These are phyloP conservation scores for Aurelia coerulea DNA, from an alignment of 30 jellyfish, hydroid and myxozoan species.

Conservation along the genomic window DNA sequence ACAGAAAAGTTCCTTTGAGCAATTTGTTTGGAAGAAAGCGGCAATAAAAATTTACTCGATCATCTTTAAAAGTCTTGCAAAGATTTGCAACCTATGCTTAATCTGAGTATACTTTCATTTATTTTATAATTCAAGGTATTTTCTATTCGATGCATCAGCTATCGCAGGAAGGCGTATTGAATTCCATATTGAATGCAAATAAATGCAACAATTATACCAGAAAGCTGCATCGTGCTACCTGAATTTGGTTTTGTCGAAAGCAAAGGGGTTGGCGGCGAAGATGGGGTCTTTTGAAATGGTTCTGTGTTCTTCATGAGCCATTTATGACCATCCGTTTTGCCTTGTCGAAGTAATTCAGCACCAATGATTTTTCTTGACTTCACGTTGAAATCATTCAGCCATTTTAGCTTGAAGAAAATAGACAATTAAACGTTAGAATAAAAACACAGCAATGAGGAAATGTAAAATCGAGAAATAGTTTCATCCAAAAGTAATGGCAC, in stretches of 20 bases:
- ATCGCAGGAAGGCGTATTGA: background rate
- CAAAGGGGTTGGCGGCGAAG: conserved; percentile 16
- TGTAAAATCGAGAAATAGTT: background rate
- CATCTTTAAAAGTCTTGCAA: no score
- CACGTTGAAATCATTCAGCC: conserved; percentile 79
- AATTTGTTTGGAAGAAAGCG: no score
- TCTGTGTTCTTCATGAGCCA: conserved; percentile 78
- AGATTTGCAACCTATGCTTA: no score
- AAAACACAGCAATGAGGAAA: background rate
- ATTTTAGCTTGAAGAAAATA: conserved; percentile 33
- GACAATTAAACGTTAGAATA: no score
- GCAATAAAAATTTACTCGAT: no score
- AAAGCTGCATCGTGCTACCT: conserved; percentile 5
- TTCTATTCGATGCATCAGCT: no score
- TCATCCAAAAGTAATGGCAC: background rate
- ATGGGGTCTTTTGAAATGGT: conserved; percentile 33
- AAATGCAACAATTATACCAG: background rate
- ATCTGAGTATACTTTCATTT: no score
- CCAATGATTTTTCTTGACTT: conserved; percentile 74
- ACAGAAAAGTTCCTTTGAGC: no score
- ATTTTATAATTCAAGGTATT: no score
- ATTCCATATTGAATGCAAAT: no score
- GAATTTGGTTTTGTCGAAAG: background rate
- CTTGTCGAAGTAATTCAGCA: conserved; percentile 59
- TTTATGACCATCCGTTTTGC: conserved; percentile 69